Percentiles rank a stretch among this genome's conserved stretches.
Evolutionary conservation across 2,797 vertebrate species (phyloP).

Genomic region (Crocidura indochinensis): DNA sequence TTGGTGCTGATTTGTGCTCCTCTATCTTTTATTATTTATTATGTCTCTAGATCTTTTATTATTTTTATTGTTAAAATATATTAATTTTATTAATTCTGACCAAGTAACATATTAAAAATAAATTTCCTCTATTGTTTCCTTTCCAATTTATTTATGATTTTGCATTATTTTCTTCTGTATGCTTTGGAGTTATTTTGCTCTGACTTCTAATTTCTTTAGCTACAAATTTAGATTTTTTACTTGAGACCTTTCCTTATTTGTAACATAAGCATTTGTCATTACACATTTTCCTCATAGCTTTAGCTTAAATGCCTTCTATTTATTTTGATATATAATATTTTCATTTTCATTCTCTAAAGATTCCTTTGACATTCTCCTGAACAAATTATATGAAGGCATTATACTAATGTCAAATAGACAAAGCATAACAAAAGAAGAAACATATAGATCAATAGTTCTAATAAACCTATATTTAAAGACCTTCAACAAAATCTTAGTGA

Average conservation of each 20-base stretch:
- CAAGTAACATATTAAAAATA: neutral
- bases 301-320: neutral
- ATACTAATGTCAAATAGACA: too few species aligned
- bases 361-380: neutral
- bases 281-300: neutral
- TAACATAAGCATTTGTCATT: neutral
- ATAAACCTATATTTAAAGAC: too few species aligned
- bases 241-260: neutral
- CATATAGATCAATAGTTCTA: too few species aligned
- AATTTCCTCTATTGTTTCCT: slow-evolving; percentile 14
- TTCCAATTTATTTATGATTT: neutral
- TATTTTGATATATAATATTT: neutral
- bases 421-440: too few species aligned
- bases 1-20: neutral
- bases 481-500: too few species aligned
- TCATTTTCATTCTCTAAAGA: neutral
- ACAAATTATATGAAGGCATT: too few species aligned
- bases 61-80: neutral
- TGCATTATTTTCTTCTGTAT: neutral
- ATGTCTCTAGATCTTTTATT: neutral
- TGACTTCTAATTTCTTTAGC: neutral
- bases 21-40: neutral
- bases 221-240: slow-evolving; percentile 11
- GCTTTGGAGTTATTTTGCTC: slow-evolving; percentile 3
- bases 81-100: neutral